These are phyloP conservation scores for Pandemis corylana DNA, from an alignment of 2,888 invertebrate genomes.

Conservation along the genomic window DNA sequence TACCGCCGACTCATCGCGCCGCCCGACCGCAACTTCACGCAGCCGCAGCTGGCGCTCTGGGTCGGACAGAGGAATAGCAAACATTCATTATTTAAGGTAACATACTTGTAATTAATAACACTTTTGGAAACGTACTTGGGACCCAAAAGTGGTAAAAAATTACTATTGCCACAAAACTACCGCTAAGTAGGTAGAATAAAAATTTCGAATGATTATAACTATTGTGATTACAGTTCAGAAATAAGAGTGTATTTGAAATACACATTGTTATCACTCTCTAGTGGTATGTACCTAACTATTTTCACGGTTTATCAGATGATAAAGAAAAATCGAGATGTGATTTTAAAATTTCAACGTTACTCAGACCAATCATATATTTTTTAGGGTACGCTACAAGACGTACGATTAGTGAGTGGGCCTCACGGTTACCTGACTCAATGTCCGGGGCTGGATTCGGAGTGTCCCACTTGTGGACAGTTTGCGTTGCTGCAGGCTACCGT, in stretches of 20 bases:
- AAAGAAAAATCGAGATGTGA: no score
- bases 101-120: background rate
- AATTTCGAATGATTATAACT: no score
- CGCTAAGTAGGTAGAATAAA: no score
- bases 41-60: constrained; percentile 91
- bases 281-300: no score
- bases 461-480: constrained; percentile 96
- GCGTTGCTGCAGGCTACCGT: constrained; percentile 93
- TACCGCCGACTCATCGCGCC: constrained; percentile 92
- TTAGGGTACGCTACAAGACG: constrained; percentile 95
- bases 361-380: constrained; percentile 44
- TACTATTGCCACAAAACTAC: no score
- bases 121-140: no score
- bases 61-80: constrained; percentile 94
- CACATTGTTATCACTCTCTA: no score
- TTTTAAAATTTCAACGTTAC: no score
- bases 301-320: no score
- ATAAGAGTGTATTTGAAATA: no score
- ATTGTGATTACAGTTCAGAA: no score
- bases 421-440: constrained; percentile 95
- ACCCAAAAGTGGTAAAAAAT: no score
- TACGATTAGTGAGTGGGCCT: constrained; percentile 92
- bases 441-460: constrained; percentile 93
- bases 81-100: constrained; percentile 95
- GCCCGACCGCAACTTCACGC: constrained; percentile 91